Evolutionary conservation across 2,888 invertebrate genomes (phyloP).

Genomic region (Hartigia nigra): DNA sequence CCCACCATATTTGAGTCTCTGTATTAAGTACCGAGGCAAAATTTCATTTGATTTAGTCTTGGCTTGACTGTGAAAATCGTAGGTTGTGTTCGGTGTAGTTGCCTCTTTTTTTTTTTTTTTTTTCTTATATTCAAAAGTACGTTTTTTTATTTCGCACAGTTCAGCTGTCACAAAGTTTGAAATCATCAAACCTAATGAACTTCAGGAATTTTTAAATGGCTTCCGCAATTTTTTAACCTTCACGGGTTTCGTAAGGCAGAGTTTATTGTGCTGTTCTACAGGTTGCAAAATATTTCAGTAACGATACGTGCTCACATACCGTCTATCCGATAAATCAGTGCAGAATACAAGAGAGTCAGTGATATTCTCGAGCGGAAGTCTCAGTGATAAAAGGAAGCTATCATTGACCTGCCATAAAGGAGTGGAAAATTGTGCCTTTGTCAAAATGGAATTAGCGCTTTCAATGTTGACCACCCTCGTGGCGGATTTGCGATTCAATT

Average conservation of each 20-base stretch:
- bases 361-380: neutral
- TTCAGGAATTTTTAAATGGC: neutral
- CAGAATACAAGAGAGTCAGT: neutral
- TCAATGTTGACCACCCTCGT: constrained; percentile 35
- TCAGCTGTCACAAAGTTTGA: neutral
- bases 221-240: too few species aligned
- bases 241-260: neutral
- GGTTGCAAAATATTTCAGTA: neutral
- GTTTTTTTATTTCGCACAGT: neutral
- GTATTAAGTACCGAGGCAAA: neutral
- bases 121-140: neutral
- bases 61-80: neutral
- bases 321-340: neutral
- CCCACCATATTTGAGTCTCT: neutral
- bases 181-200: neutral
- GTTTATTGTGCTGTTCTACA: neutral
- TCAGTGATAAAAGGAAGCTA: neutral
- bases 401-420: too few species aligned
- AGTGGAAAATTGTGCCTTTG: too few species aligned
- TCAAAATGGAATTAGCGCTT: constrained; percentile 37
- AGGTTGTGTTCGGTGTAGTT: neutral
- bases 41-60: neutral
- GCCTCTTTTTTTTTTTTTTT: neutral
- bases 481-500: constrained; percentile 32
- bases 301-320: neutral